These are phyloP conservation scores for Cebidichthys violaceus DNA, from an alignment of 2,113 vertebrate genomes.

Conservation along the genomic window DNA sequence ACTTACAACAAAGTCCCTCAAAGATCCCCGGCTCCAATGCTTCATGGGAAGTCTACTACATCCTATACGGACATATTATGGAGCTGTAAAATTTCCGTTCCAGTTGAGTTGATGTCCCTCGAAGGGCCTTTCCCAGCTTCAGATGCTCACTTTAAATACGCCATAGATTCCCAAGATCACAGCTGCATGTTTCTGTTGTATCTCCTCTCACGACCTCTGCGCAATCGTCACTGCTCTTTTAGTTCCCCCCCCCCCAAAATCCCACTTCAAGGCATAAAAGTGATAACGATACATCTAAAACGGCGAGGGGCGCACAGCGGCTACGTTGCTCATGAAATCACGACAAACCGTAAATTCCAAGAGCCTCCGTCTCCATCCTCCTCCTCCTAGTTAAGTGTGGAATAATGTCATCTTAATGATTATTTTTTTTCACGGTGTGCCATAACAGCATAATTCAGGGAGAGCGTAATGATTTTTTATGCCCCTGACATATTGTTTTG, in stretches of 20 bases:
- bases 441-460: constrained; percentile 88
- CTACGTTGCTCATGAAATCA: constrained; percentile 65
- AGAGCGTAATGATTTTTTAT: constrained; percentile 99
- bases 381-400: constrained; percentile 84
- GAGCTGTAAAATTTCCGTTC: constrained; percentile 33
- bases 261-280: constrained; percentile 65
- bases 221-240: constrained; percentile 57
- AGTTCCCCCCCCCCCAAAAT: constrained; percentile 63
- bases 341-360: constrained; percentile 79
- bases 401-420: constrained; percentile 90
- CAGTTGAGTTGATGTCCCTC: constrained; percentile 55
- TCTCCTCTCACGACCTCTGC: constrained; percentile 44
- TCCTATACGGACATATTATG: constrained; percentile 7
- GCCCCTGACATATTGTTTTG: constrained; percentile 99
- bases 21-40: neutral
- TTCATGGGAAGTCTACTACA: neutral
- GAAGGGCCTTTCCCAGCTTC: constrained; percentile 11
- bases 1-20: neutral
- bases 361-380: constrained; percentile 23
- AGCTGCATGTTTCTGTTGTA: constrained; percentile 33
- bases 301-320: constrained; percentile 45
- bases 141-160: constrained; percentile 49
- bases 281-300: constrained; percentile 70
- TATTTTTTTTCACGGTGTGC: constrained; percentile 84
- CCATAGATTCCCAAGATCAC: constrained; percentile 26